phyloP scores from a whole-genome alignment of 2,888 invertebrate genomes.

The Caenorhabditis sulstoni region DNA sequence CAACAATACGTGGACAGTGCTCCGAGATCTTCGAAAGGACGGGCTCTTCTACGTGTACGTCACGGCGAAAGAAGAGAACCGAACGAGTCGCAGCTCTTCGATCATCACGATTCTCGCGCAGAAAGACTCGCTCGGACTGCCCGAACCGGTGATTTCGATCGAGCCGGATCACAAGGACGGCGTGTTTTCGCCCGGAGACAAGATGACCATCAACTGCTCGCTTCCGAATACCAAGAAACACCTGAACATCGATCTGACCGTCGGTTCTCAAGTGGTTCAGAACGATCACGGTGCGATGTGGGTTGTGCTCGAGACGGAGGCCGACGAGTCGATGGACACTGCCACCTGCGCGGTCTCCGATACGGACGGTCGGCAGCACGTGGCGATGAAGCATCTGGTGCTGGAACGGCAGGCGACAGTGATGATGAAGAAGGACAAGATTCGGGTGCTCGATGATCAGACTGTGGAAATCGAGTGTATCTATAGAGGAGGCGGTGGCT shows the following conservation, averaged over 20 bases:
- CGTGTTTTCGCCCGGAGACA: slow-evolving; percentile 57
- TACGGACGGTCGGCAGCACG: slow-evolving; percentile 70
- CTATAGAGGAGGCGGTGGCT: slow-evolving; percentile 52
- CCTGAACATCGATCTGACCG: slow-evolving; percentile 63
- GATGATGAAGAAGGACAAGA: slow-evolving; percentile 58
- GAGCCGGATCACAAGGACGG: slow-evolving; percentile 59
- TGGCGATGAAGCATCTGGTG: slow-evolving; percentile 63
- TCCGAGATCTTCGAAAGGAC: slow-evolving; percentile 61
- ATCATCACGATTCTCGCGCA: slow-evolving; percentile 69
- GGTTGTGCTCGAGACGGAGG: slow-evolving; percentile 57
- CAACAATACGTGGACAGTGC: slow-evolving; percentile 66
- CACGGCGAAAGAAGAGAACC: slow-evolving; percentile 60
- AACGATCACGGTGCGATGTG: slow-evolving; percentile 64
- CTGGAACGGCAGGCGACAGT: slow-evolving; percentile 38
- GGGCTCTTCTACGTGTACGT: slow-evolving; percentile 67
- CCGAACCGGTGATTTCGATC: slow-evolving; percentile 63
- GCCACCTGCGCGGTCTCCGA: slow-evolving; percentile 67
- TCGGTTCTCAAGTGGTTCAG: slow-evolving; percentile 53
- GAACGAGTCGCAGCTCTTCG: slow-evolving; percentile 60
- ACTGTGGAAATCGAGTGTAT: slow-evolving; percentile 65
- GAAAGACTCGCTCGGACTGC: slow-evolving; percentile 66
- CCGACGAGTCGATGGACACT: slow-evolving; percentile 65
- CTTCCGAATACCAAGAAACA: slow-evolving; percentile 45
- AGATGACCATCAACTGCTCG: slow-evolving; percentile 60
- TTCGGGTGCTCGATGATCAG: slow-evolving; percentile 64